Conservation (phyloP, 92 coral and sea anemone species). For the Porites cylindrica region DNA sequence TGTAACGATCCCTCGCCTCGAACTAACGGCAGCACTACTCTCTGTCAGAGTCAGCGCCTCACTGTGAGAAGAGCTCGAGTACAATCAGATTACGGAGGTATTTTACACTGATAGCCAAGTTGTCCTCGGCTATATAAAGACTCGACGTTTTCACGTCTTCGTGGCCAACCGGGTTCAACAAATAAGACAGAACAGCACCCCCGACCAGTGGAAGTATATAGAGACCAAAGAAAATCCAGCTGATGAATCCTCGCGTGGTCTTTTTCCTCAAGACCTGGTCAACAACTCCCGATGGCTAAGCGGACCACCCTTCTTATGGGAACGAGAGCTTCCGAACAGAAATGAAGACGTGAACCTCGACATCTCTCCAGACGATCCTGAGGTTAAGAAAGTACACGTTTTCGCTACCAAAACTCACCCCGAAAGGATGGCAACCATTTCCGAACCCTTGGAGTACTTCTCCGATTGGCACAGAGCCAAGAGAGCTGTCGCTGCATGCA, state of each 20-base stretch:
- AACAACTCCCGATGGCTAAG: slow-evolving; percentile 27
- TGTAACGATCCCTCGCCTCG: too few relatives aligned
- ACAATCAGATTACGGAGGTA: slow-evolving; percentile 11
- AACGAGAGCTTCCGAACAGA: slow-evolving; percentile 2
- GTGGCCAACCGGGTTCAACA: slow-evolving; percentile 61
- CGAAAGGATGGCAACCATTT: slow-evolving; percentile 22
- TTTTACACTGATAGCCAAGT: slow-evolving; percentile 57
- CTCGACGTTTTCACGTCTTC: slow-evolving; percentile 47
- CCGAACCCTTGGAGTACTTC: slow-evolving; percentile 31
- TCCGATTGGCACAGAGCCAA: slow-evolving; percentile 49
- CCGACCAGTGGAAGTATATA: slow-evolving; percentile 56
- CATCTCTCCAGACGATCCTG: slow-evolving; percentile 27
- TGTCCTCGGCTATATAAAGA: slow-evolving; percentile 49
- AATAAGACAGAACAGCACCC: slow-evolving; percentile 32
- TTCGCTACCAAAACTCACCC: not conserved
- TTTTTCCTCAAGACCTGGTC: slow-evolving; percentile 22
- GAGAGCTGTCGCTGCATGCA: slow-evolving; percentile 37
- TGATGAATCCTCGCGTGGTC: slow-evolving; percentile 54
- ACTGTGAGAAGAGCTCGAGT: slow-evolving; percentile 27
- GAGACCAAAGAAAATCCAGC: slow-evolving; percentile 48
- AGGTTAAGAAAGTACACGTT: slow-evolving; percentile 16
- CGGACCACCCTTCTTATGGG: slow-evolving; percentile 57
- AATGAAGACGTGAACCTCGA: not conserved
- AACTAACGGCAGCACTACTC: slow-evolving; percentile 31
- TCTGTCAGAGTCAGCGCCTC: slow-evolving; percentile 22